phyloP scores from a whole-genome alignment of 2,113 vertebrate species.

The Tylochromis polylepis region DNA sequence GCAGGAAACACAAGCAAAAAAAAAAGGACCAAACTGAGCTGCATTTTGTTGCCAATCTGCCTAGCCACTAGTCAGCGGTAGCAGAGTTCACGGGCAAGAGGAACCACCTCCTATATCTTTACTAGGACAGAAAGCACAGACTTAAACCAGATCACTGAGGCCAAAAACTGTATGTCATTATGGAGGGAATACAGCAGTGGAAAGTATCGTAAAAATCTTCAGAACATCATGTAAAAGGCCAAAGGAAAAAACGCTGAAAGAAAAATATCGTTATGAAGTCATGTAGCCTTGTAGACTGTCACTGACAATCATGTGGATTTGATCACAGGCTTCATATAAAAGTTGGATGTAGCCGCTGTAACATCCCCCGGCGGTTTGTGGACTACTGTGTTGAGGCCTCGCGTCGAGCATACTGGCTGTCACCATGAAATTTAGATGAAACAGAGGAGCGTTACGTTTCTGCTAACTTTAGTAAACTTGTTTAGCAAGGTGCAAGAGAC shows the following conservation, averaged over 20 bases:
- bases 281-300: background rate
- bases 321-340: background rate
- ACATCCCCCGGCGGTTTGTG: background rate
- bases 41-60: background rate
- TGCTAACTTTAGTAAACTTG: background rate
- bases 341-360: background rate
- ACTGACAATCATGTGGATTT: background rate
- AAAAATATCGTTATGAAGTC: background rate
- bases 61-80: background rate
- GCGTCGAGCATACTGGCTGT: background rate
- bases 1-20: too few relatives aligned
- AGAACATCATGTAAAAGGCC: conserved; percentile 4
- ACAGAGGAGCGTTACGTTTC: background rate
- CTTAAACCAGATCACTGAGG: background rate
- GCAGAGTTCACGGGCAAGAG: background rate
- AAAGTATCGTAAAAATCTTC: conserved; percentile 3
- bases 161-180: background rate
- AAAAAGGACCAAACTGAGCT: background rate
- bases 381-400: background rate
- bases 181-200: background rate
- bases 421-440: background rate
- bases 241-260: background rate
- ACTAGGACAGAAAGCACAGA: background rate
- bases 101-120: background rate
- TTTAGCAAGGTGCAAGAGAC: background rate